A percentile compares a stretch with the other conserved stretches of the same genome.
phyloP scores from a whole-genome alignment of 2,888 invertebrate genomes.

The Sarcophaga caerulescens region DNA sequence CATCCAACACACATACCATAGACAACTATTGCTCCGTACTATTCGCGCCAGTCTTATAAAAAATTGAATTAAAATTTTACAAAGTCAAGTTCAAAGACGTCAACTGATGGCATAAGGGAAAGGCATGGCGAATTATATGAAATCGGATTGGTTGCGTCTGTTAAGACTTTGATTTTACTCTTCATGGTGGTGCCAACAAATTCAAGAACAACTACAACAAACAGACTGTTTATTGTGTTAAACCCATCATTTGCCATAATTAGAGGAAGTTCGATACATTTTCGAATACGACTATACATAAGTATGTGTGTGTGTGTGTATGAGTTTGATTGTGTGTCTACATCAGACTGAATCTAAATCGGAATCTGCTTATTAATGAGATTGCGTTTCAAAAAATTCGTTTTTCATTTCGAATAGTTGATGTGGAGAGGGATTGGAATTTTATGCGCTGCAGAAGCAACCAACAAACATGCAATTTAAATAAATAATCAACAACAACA shows the following conservation, averaged over 20 bases:
- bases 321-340: no score
- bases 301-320: no score
- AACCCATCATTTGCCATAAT: conserved; percentile 45
- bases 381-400: conserved; percentile 32
- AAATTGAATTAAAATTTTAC: not conserved
- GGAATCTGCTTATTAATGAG: conserved; percentile 34
- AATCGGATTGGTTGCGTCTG: conserved; percentile 31
- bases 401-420: not conserved
- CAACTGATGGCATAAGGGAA: conserved; percentile 9
- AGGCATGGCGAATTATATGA: conserved; percentile 15
- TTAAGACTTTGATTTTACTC: not conserved
- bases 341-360: conserved; percentile 24
- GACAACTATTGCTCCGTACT: not conserved
- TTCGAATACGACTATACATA: no score
- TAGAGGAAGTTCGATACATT: not conserved
- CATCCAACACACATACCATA: not conserved
- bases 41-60: not conserved
- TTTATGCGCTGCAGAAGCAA: conserved; percentile 23
- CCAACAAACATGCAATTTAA: conserved; percentile 75
- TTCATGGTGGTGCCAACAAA: conserved; percentile 22
- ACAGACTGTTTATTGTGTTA: conserved; percentile 51
- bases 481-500: conserved; percentile 78
- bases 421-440: not conserved
- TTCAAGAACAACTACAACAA: conserved; percentile 1
- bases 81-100: conserved; percentile 66